Percentiles rank a stretch among this genome's conserved stretches.
Conservation (phyloP, 2,797 vertebrate species). For the Clarias platycephalus region DNA sequence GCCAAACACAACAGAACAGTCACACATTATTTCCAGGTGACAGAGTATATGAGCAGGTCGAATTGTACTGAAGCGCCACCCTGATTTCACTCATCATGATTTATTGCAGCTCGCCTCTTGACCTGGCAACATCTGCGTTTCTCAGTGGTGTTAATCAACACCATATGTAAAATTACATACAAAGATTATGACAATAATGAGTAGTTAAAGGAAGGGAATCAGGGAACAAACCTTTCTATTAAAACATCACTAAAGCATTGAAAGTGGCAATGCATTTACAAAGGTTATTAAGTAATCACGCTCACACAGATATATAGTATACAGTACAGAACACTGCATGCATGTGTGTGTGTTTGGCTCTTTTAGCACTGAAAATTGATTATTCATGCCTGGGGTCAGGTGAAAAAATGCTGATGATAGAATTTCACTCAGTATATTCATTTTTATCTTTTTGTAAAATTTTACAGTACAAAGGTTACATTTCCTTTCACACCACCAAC, state of each 20-base stretch:
- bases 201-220: not conserved
- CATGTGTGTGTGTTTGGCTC: not conserved
- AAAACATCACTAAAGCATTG: not conserved
- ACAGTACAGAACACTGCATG: not conserved
- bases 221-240: not conserved
- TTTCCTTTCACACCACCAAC: not conserved
- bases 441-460: not conserved
- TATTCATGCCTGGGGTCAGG: not conserved
- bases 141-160: not conserved
- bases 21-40: not conserved
- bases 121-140: not conserved
- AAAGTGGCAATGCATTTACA: not conserved
- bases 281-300: not conserved
- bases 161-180: not conserved
- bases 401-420: not conserved
- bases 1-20: not conserved
- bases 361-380: slow-evolving; percentile 11
- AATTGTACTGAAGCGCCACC: not conserved
- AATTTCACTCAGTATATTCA: not conserved
- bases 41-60: not conserved
- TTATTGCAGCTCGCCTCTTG: not conserved
- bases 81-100: not conserved
- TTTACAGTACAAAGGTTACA: not conserved
- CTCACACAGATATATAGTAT: not conserved
- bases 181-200: not conserved